Evolutionary conservation across 2,888 invertebrate species (phyloP), one percentile per base, ranked within the genome.

Genomic region (Lumbricus terrestris): DNA sequence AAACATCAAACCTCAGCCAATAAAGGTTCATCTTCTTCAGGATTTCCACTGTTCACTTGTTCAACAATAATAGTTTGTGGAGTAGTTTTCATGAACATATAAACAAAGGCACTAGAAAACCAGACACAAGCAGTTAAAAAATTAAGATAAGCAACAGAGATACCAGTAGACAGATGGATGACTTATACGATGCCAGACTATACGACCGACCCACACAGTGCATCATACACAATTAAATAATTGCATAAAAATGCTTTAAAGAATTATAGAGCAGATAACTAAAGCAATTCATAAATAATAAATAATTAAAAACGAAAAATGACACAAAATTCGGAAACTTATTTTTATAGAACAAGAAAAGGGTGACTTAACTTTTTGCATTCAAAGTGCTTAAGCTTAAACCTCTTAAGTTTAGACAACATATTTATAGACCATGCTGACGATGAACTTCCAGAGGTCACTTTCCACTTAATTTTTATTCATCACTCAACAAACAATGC

Each of bases 41-140:
- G 6, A 23, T 16, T 37, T 34, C 16, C 33, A 16, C 37, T n/a
- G 33, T 37, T 47, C 47, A 42, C 88, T 88, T 33, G 1, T 88
- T 16, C 42, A 40, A 20, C 29, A 11, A 29, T 37, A 16, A 38
- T 23, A 33, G 88, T 29, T 29, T 88, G 88, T 15, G 88, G 40
- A n/a, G 47, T 34, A 8, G 91, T 91, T 83, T 89, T 89, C 89
- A 89, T 93, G 92, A 94, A 92, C n/a, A 94, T 90, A 92, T 94
- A 94, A 85, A 94, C 91, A 13, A 94, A 90, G 23, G 94, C 93
- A 93, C 94, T 94, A 92, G n/a, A 92, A 91, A 89, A n/a, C 13
- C n/a, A 69, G 29, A 69, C 69, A 69, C 69, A n/a, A 5, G n/a
- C 29, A 69, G 29, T 69, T 23, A 29, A 69, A 8, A 69, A 69